Evolutionary conservation across 1,140 invertebrate genomes (phyloP), one percentile per base, ranked within the genome.

Genomic region (Elymnias hypermnestra): DNA sequence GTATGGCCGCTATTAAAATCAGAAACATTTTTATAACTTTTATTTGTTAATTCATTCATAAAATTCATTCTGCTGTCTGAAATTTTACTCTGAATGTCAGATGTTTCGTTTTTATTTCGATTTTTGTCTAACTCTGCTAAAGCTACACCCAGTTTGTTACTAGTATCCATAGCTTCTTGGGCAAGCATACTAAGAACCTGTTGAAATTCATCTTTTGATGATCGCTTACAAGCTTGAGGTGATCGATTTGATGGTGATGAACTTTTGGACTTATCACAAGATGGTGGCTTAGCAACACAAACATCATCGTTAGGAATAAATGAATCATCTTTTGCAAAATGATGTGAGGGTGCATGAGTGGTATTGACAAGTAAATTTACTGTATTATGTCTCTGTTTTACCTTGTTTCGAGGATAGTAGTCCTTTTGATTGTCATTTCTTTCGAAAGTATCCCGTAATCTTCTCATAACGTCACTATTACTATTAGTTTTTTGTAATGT

Each of bases 141-240:
- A 15, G 84, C 84, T 49, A 86, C 82, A 14, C 78, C 84, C 57
- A 87, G 57, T 52, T 85, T 86, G 37, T 84, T 86, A 57, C 83
- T 87, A 26, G 85, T 87, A 48, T 87, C 83, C 74, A 89, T 88
- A 19, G 88, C 88, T 83, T 89, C 88, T 64, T 88, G 83, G 6
- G 88, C 88, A 35, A 89, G 83, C 71, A 87, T 88, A 57, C 88
- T 89, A 10, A 89, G 65, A 9, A 88, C 88, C 55, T 89, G 88
- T 54, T 89, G 87, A 68, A 89, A 84, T 62, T 87, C 82, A 42
- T 83, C 82, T 64, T 82, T 87, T 23, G 78, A 83, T 50, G 82
- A 77, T 41, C 82, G 67, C 66, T 85, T 85, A 37, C 70, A 78
- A 54, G 66, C 48, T 65, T 83, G 79, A 36, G 82, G 82, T 63